These are phyloP conservation scores for Syngnathoides biaculeatus DNA, from an alignment of 2,113 vertebrate species.

Conservation along the genomic window DNA sequence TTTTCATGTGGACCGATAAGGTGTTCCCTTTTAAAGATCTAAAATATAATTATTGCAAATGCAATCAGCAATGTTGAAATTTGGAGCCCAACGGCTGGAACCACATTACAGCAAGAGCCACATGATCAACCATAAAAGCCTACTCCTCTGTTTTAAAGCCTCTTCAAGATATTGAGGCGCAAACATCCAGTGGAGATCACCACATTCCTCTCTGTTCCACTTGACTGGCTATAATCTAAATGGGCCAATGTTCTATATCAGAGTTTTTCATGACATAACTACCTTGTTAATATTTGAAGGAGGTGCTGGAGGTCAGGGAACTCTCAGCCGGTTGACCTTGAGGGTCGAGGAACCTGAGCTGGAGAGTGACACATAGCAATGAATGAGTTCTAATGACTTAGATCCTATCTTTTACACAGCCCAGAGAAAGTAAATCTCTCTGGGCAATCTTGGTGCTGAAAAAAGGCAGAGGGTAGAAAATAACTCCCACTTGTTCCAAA, in stretches of 20 bases:
- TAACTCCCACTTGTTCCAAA: constrained; percentile 62
- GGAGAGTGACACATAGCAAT: constrained; percentile 86
- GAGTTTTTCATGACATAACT: constrained; percentile 74
- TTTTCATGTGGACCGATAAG: too few relatives aligned
- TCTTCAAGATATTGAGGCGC: constrained; percentile 68
- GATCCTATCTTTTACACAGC: constrained; percentile 93
- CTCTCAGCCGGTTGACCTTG: constrained; percentile 81
- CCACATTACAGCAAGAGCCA: constrained; percentile 68
- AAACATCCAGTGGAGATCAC: constrained; percentile 52
- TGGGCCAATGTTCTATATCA: constrained; percentile 78
- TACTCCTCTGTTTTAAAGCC: constrained; percentile 66
- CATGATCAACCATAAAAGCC: constrained; percentile 67
- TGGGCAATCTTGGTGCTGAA: constrained; percentile 59
- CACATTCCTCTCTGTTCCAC: constrained; percentile 47
- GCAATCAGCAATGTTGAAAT: background rate
- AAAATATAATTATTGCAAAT: background rate
- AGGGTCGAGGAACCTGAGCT: constrained; percentile 84
- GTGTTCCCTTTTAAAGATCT: too few relatives aligned
- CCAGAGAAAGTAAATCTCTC: constrained; percentile 74
- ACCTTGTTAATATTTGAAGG: constrained; percentile 81
- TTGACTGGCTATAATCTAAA: constrained; percentile 77
- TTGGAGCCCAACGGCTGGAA: constrained; percentile 14
- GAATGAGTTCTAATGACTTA: constrained; percentile 94
- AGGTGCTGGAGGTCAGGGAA: constrained; percentile 84
- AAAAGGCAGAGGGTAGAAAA: constrained; percentile 60